Base-by-base conservation (phyloP, 2,113 vertebrate species). In the Thamnaconus septentrionalis region DNA sequence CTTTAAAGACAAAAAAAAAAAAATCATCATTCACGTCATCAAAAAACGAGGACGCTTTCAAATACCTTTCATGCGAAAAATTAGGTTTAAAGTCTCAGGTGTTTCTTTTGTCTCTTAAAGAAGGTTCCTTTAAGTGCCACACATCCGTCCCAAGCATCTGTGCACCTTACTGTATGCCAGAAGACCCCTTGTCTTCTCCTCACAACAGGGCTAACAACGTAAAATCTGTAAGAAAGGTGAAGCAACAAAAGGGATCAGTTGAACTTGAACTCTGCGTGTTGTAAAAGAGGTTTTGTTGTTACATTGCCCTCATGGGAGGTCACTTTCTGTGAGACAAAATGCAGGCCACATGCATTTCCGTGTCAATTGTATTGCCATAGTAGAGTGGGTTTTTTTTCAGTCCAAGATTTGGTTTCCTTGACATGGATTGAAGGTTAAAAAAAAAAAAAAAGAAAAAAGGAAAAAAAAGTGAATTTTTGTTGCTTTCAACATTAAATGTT, bases 241-340 rank as follows among this genome's bases (percentile, higher is more conserved):
- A 3, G 31, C 1, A 0, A 79, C 76, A 87, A 75, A 59, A 63
- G 69, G 75, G 64, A 72, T 67, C 44, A 3, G 73, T 73, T 80
- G 61, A 84, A 70, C 75, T 69, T 70, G 64, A 12, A 18, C 56
- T 81, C 58, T 57, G 46, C 73, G 49, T 52, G 47, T 42, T 46
- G 64, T 52, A 73, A 54, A 73, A 52, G 43, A 50, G 42, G 57
- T 76, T 76, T 84, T 85, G 79, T 85, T 78, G 53, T 31, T 18
- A 39, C 62, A 81, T 82, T 69, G 71, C 59, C 81, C 79, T 86
- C 80, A 59, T 83, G 83, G 79, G 76, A 89, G 73, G 79, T 78
- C 77, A 84, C 59, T 50, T 55, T 65, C 47, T 47, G 7, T 73
- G 67, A 71, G 69, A 75, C 66, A 71, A 61, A 75, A 61, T 61